Evolutionary conservation across 2,113 vertebrate genomes (phyloP).

Genomic region (Columbina picui): DNA sequence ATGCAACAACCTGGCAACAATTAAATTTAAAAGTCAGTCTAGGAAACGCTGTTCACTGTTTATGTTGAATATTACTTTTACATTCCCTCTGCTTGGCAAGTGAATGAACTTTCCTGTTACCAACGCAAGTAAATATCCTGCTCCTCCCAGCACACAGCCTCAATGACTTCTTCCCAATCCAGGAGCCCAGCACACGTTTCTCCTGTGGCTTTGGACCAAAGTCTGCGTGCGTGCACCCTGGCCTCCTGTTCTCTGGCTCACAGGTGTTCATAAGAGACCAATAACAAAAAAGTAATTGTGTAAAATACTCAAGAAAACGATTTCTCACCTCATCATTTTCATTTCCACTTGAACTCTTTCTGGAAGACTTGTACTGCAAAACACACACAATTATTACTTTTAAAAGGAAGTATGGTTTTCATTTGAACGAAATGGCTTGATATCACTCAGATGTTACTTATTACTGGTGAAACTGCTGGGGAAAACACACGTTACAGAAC

Average conservation of each 20-base stretch:
- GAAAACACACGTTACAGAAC: not conserved
- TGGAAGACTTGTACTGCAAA: conserved; percentile 85
- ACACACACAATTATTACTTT: conserved; percentile 60
- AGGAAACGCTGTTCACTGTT: not conserved
- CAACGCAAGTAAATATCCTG: not conserved
- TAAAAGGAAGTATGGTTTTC: not conserved
- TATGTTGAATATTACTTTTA: not conserved
- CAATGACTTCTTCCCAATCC: not conserved
- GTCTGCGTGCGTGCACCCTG: not conserved
- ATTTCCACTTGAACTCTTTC: conserved; percentile 88
- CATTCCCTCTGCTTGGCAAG: not conserved
- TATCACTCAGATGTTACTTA: not conserved
- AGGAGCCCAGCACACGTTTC: not conserved
- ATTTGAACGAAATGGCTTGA: not conserved
- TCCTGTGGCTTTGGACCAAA: not conserved
- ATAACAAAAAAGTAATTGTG: too few species aligned
- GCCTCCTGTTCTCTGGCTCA: not conserved
- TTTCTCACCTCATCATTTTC: conserved; percentile 92
- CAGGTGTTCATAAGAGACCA: not conserved
- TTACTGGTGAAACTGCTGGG: not conserved
- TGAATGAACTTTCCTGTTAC: not conserved
- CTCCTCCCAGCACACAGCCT: not conserved
- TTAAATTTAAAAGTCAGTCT: not conserved
- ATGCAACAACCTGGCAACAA: not conserved
- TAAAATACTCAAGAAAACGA: too few species aligned